These are phyloP conservation scores for Drosophila phalerata DNA, from an alignment of 2,888 invertebrate species.

Conservation along the genomic window DNA sequence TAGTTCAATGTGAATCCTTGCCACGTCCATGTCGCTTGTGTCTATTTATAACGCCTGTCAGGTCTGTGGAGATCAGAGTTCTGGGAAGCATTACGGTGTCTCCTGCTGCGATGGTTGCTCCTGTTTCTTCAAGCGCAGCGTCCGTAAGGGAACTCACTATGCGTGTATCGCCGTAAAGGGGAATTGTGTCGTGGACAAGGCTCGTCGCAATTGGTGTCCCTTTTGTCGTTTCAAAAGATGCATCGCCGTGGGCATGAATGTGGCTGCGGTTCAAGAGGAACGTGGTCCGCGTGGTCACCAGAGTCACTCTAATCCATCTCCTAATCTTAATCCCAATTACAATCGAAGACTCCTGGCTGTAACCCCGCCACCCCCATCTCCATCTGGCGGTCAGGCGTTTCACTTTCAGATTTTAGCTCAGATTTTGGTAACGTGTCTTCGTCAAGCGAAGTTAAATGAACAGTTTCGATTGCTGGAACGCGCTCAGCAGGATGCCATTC, in stretches of 20 bases:
- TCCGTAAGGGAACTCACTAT: constrained; percentile 90
- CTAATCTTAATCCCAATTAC: background rate
- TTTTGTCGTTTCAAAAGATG: constrained; percentile 93
- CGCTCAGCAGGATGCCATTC: constrained; percentile 87
- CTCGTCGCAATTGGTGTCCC: constrained; percentile 95
- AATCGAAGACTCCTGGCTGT: constrained; percentile 15
- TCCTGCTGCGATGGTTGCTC: constrained; percentile 95
- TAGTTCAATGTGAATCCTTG: constrained; percentile 35
- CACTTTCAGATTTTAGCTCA: constrained; percentile 88
- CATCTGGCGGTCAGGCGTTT: constrained; percentile 64
- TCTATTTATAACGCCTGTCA: constrained; percentile 86
- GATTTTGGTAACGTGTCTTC: constrained; percentile 87
- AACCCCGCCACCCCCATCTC: constrained; percentile 2
- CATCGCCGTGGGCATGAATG: constrained; percentile 92
- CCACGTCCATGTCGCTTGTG: constrained; percentile 47
- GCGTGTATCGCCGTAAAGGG: constrained; percentile 92
- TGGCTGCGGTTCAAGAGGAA: constrained; percentile 93
- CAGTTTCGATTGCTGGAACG: constrained; percentile 86
- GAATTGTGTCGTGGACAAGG: constrained; percentile 92
- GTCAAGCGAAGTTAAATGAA: constrained; percentile 87
- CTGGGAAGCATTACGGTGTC: constrained; percentile 94
- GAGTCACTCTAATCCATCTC: background rate
- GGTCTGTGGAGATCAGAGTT: constrained; percentile 93
- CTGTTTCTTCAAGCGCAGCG: constrained; percentile 95
- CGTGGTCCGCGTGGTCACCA: constrained; percentile 89